A percentile compares a stretch with the other conserved stretches of the same genome.
Conservation (phyloP, 2,113 vertebrate species). For the Ictalurus furcatus region DNA sequence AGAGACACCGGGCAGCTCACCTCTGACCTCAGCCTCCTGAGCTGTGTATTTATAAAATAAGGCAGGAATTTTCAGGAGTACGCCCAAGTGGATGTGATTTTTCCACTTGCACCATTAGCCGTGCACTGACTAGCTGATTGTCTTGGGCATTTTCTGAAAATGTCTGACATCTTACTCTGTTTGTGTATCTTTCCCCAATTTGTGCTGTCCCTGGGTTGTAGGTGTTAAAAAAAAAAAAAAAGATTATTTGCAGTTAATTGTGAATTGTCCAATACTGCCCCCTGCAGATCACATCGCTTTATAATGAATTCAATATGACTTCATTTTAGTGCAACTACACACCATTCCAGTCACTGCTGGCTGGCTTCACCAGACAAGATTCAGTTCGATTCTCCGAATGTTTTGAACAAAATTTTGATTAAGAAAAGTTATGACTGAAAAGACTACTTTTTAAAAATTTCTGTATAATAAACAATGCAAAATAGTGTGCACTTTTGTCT, state of each 20-base stretch:
- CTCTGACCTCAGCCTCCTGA: background rate
- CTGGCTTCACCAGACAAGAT: background rate
- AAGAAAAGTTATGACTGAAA: too few species aligned
- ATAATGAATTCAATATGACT: background rate
- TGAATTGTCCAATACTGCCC: constrained; percentile 28
- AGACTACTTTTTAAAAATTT: too few species aligned
- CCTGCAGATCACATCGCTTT: constrained; percentile 16
- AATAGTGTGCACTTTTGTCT: too few species aligned
- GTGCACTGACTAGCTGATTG: background rate
- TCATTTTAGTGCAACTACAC: too few species aligned
- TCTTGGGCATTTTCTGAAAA: background rate
- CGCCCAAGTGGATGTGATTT: background rate
- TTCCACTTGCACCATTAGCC: background rate
- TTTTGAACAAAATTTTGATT: too few species aligned
- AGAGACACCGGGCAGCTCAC: background rate
- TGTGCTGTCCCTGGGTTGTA: background rate
- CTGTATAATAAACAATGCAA: too few species aligned
- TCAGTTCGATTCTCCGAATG: background rate
- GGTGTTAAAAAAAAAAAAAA: background rate
- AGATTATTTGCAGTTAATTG: background rate
- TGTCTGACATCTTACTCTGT: background rate
- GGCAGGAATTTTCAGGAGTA: background rate
- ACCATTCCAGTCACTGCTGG: background rate
- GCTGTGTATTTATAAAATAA: background rate
- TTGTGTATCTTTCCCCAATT: background rate